Base-by-base conservation (phyloP, 2,113 vertebrate genomes). In the Pandion haliaetus region DNA sequence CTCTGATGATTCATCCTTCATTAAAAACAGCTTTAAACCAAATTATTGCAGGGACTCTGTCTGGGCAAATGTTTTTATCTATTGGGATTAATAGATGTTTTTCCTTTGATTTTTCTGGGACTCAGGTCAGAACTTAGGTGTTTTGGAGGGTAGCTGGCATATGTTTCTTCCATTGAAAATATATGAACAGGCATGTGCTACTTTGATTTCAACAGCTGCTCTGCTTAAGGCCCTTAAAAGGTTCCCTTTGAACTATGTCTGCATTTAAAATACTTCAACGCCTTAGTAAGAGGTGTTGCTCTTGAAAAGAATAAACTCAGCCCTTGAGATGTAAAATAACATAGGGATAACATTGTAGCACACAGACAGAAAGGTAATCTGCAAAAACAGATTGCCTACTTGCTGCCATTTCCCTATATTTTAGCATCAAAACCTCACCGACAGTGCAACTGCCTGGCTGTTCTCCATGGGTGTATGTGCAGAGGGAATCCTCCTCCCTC, bases 231-330 rank as follows among this genome's bases (percentile, higher is more conserved):
- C 31, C 29, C 58, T 94, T 77, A 71, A 59, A 92, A 31, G 25
- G 38, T 54, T 84, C 57, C 17, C n/a, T 57, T 55, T 79, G n/a
- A 93, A 36, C 74, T 70, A 16, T 31, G 12, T 24, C 70, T 67
- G 28, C 34, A 50, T 80, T 90, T 91, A 58, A 86, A 94, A 77
- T 86, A 57, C 55, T 94, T 95, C 49, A 82, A 58, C 74, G 85
- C 70, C 62, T 74, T 59, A n/a, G 26, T 49, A 80, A 90, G 57
- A 90, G 44, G 34, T 86, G 40, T 78, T 72, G 26, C 21, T 63
- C 40, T 76, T 74, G 25, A 74, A 74, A 69, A 87, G 45, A 79
- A 34, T 71, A 36, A 94, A 72, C 31, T 63, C 61, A 61, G 25
- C 36, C 65, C 66, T 38, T 47, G 40, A 93, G 44, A 38, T 40